These are phyloP conservation scores for Papilio dardanus DNA, from an alignment of 1,140 invertebrate species.

Conservation along the genomic window DNA sequence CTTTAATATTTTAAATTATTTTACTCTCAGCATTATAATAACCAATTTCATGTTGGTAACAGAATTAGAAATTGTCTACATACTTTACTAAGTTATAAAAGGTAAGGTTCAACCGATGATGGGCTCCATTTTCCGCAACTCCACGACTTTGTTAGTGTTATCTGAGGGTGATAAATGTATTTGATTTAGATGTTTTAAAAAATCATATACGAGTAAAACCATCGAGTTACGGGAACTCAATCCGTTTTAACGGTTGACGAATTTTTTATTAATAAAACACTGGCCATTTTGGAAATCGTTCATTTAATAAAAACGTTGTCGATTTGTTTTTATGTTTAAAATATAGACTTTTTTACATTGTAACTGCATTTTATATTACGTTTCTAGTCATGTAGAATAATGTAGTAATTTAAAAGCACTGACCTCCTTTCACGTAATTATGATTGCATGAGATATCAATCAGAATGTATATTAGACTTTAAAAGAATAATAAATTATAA, in stretches of 20 bases:
- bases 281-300: constrained; percentile 10
- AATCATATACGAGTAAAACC: constrained; percentile 46
- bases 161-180: constrained; percentile 51
- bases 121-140: too few species aligned
- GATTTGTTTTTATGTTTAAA: constrained; percentile 17
- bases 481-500: neutral
- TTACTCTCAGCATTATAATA: neutral
- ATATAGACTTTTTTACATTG: constrained; percentile 3
- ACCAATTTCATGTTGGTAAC: neutral
- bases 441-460: constrained; percentile 13
- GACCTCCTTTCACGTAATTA: neutral
- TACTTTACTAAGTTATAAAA: too few species aligned
- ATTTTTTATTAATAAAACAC: constrained; percentile 40
- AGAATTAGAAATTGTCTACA: constrained; percentile 36
- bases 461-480: neutral
- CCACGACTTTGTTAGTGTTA: too few species aligned
- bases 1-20: neutral
- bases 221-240: constrained; percentile 39
- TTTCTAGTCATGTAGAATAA: neutral
- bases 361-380: neutral
- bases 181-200: constrained; percentile 54
- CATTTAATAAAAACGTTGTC: constrained; percentile 32
- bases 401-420: neutral
- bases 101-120: too few species aligned
- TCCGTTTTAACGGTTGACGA: constrained; percentile 42